Evolutionary conservation across 2,888 invertebrate genomes (phyloP), one percentile per base, ranked within the genome.

Genomic region (Drosophila multiciliata): DNA sequence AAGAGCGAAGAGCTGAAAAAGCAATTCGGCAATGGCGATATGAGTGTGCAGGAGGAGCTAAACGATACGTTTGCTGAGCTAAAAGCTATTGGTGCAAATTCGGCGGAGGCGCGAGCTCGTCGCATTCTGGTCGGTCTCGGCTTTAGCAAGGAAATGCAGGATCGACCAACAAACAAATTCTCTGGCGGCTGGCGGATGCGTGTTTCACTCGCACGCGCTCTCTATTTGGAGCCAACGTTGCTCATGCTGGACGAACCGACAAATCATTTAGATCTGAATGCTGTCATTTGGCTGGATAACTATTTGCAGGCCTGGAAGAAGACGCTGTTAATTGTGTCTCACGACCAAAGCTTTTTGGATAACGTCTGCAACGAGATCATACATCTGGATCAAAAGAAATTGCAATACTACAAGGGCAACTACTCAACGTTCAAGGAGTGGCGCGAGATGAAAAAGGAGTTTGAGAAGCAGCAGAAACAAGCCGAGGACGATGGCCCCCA

Each of bases 281-380:
- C 99, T 79, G 99, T 99, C 58, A 99, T 99, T 94, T 99, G 99
- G 99, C 95, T 99, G 66, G 99, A 99, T 92, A 99, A 99, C 92
- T 99, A 99, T 92, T 94, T 99, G 29, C 99, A 99, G 94, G 95
- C 95, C 3, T 99, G 99, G 99, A 99, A 99, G 93, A 99, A 99
- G 92, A 99, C 99, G 0, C 94, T 99, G 4, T 94, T 99, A 36
- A 97, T 99, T 69, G 99, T 99, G 15, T 99, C 99, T 89, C 99
- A 99, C 96, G 99, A 99, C 95, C 99, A 99, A 94, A 98, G 98
- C 80, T 99, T 99, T 94, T 95, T 99, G 88, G 99, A 99, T 93
- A 99, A 99, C 91, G 99, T 99, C 5, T 99, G 99, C 93, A 99
- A 99, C 66, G 99, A 99, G 94, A 97, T 99, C 79, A 97, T 99